phyloP scores from a whole-genome alignment of 2,888 invertebrate genomes.

The Eupithecia exiguata region DNA sequence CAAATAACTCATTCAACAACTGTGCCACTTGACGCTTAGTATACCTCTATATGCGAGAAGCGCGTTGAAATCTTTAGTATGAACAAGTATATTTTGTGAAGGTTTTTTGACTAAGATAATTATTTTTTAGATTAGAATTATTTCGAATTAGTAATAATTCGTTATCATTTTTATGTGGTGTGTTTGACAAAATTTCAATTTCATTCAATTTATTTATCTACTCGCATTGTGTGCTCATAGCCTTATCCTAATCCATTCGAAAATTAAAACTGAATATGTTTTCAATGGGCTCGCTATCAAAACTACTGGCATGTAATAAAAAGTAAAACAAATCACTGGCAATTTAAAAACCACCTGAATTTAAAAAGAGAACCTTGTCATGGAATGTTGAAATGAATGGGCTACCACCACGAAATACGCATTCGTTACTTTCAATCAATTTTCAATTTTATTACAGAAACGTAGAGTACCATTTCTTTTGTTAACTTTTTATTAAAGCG shows the following conservation, averaged over 20 bases:
- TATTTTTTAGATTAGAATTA: too few species aligned
- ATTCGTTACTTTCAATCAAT: conserved; percentile 50
- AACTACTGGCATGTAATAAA: conserved; percentile 55
- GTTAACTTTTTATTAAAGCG: conserved; percentile 16
- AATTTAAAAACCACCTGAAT: conserved; percentile 75
- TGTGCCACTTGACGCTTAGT: background rate
- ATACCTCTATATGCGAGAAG: background rate
- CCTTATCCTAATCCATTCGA: conserved; percentile 32
- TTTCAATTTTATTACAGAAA: conserved; percentile 54
- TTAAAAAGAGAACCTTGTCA: conserved; percentile 71
- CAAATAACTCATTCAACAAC: background rate
- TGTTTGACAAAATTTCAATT: background rate
- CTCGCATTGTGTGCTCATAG: conserved; percentile 6
- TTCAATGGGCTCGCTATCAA: conserved; percentile 39
- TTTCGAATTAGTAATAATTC: too few species aligned
- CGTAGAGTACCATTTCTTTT: conserved; percentile 55
- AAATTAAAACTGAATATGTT: conserved; percentile 37
- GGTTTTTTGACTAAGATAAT: too few species aligned
- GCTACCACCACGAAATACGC: conserved; percentile 78
- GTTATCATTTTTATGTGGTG: background rate
- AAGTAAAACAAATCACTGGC: conserved; percentile 71
- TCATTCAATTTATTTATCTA: background rate
- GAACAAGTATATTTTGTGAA: background rate
- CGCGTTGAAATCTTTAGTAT: conserved; percentile 33
- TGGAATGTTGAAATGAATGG: conserved; percentile 76